phyloP scores from a whole-genome alignment of 2,113 vertebrate genomes.

The Pygoscelis adeliae region DNA sequence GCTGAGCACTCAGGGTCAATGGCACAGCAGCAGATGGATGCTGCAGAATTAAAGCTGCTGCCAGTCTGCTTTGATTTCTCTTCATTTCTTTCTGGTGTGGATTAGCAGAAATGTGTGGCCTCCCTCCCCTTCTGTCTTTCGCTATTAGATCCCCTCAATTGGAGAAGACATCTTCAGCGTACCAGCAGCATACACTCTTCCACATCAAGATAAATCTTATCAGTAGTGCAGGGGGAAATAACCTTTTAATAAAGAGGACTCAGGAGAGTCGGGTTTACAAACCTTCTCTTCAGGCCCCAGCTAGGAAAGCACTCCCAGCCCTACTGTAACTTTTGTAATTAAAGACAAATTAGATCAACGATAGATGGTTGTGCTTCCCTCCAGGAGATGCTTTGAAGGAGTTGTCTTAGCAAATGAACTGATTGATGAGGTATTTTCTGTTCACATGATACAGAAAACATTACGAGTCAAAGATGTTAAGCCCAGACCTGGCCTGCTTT shows the following conservation, averaged over 20 bases:
- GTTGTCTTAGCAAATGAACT: neutral
- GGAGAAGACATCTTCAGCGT: neutral
- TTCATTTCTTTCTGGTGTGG: neutral
- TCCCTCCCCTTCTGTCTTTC: neutral
- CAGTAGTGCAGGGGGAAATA: neutral
- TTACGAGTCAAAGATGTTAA: neutral
- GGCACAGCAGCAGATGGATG: neutral
- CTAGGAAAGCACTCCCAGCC: slow-evolving; percentile 8
- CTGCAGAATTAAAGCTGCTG: slow-evolving; percentile 5
- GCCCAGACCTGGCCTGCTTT: neutral
- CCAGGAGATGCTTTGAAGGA: neutral
- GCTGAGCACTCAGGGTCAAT: neutral
- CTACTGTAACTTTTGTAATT: slow-evolving; percentile 43
- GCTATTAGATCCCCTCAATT: neutral
- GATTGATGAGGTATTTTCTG: neutral
- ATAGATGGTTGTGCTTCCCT: neutral
- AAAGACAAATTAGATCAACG: slow-evolving; percentile 16
- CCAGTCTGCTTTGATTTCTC: slow-evolving; percentile 9
- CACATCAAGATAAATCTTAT: neutral
- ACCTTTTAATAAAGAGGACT: slow-evolving; percentile 13
- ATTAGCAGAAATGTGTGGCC: neutral
- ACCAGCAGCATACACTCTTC: neutral
- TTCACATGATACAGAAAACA: neutral
- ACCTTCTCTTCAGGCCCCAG: neutral
- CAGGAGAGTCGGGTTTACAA: neutral